A percentile compares a stretch with the other conserved stretches of the same genome.
Conservation (phyloP, 1,140 invertebrate species). For the Aphelinus atriplicis region DNA sequence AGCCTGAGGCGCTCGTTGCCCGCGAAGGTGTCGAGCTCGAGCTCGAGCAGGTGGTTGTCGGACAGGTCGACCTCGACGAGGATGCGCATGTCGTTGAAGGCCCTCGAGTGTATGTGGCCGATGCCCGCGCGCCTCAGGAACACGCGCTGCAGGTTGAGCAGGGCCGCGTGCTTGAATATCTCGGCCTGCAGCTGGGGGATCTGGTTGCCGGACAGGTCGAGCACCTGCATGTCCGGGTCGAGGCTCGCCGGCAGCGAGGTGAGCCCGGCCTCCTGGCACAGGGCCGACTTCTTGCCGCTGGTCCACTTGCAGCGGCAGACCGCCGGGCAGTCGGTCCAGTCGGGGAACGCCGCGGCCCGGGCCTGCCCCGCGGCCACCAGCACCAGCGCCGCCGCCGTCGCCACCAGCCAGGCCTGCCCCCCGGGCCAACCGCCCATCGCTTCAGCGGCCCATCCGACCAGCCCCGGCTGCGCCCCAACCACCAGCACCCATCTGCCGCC, state of each 20-base stretch:
- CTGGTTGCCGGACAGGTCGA: slow-evolving; percentile 83
- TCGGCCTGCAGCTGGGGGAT: slow-evolving; percentile 81
- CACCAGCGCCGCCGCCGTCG: slow-evolving; percentile 56
- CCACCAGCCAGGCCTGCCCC: slow-evolving; percentile 40
- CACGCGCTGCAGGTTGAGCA: slow-evolving; percentile 86
- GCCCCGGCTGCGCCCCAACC: slow-evolving; percentile 2
- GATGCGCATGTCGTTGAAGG: slow-evolving; percentile 87
- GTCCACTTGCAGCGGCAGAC: slow-evolving; percentile 90
- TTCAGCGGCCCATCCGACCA: slow-evolving; percentile 4
- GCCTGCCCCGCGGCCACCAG: slow-evolving; percentile 31
- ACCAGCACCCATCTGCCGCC: slow-evolving; percentile 34
- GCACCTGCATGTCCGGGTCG: slow-evolving; percentile 85
- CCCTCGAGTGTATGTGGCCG: slow-evolving; percentile 79
- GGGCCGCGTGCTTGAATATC: slow-evolving; percentile 79
- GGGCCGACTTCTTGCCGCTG: slow-evolving; percentile 86
- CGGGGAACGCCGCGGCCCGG: slow-evolving; percentile 68
- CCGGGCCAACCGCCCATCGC: neutral
- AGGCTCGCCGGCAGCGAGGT: slow-evolving; percentile 78
- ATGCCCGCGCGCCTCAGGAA: slow-evolving; percentile 80
- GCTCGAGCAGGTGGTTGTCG: slow-evolving; percentile 74
- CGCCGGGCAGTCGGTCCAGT: slow-evolving; percentile 84
- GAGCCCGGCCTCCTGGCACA: slow-evolving; percentile 80
- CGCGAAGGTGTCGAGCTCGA: slow-evolving; percentile 78
- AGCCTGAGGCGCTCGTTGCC: slow-evolving; percentile 79
- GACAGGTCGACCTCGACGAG: slow-evolving; percentile 87